Percentiles rank a stretch among this genome's conserved stretches.
Evolutionary conservation across 2,113 vertebrate species (phyloP).

Genomic region (Serilophus lunatus): DNA sequence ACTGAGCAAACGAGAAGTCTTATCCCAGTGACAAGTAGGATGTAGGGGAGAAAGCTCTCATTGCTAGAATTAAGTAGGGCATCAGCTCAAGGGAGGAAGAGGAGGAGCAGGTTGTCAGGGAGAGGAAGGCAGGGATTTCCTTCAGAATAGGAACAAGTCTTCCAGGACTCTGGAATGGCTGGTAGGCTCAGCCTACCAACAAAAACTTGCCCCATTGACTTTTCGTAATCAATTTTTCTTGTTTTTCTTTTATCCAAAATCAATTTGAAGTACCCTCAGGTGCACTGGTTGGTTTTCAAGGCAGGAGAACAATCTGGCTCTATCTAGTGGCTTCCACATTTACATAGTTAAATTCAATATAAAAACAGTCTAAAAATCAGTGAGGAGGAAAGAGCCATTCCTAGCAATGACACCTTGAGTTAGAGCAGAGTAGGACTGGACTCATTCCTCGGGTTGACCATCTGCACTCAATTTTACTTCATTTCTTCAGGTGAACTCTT

Average conservation of each 20-base stretch:
- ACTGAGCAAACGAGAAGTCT: background rate
- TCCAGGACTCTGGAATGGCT: background rate
- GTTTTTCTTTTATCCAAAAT: background rate
- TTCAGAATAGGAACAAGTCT: background rate
- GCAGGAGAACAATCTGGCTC: background rate
- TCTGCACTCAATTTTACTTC: constrained; percentile 30
- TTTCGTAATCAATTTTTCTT: background rate
- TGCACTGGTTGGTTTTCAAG: background rate
- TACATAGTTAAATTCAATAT: background rate
- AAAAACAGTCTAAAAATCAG: background rate
- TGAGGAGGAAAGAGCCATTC: constrained; percentile 14
- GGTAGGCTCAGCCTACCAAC: background rate
- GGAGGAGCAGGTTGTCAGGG: background rate
- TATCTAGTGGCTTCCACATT: background rate
- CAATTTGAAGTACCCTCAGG: rapidly evolving
- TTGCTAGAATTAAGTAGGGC: background rate
- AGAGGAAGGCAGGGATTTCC: background rate
- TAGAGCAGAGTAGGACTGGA: background rate
- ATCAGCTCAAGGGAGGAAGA: background rate
- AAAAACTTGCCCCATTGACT: background rate
- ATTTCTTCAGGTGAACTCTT: constrained; percentile 27
- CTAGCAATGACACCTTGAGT: background rate
- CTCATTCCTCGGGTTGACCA: constrained; percentile 26
- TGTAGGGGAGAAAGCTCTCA: background rate
- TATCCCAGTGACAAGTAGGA: background rate